Conservation (phyloP, 2,888 invertebrate species). For the Cepaea hortensis region DNA sequence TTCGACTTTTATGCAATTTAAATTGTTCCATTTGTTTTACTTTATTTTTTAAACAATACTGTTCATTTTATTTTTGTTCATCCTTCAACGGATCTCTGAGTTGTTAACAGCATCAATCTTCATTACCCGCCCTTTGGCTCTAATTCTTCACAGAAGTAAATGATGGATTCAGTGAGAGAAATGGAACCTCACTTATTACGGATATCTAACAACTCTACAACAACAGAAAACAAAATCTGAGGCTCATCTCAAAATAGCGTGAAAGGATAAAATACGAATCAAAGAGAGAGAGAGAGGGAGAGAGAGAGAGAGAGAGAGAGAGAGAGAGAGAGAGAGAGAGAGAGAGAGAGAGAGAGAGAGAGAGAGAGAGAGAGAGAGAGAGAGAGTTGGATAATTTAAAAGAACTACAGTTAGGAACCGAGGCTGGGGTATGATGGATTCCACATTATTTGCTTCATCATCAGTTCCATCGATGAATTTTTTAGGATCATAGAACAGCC, state of each 20-base stretch:
- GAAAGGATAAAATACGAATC: background rate
- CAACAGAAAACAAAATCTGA: too few relatives aligned
- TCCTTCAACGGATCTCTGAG: too few relatives aligned
- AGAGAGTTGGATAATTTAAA: background rate
- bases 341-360: background rate
- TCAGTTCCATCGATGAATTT: background rate
- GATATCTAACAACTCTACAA: too few relatives aligned
- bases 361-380: background rate
- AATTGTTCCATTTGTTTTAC: too few relatives aligned
- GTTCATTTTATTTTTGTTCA: too few relatives aligned
- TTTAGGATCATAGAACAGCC: background rate
- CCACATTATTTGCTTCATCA: background rate
- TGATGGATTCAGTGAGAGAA: too few relatives aligned
- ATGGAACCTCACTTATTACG: too few relatives aligned
- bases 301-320: background rate
- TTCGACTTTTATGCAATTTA: too few relatives aligned
- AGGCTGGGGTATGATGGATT: background rate
- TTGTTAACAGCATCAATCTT: too few relatives aligned
- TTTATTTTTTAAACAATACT: too few relatives aligned
- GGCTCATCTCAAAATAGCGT: background rate
- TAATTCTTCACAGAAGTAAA: too few relatives aligned
- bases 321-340: background rate
- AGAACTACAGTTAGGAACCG: background rate
- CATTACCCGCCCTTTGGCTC: too few relatives aligned
- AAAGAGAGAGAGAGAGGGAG: background rate